phyloP scores from a whole-genome alignment of 2,888 invertebrate genomes.

The Pyrocoelia pectoralis region DNA sequence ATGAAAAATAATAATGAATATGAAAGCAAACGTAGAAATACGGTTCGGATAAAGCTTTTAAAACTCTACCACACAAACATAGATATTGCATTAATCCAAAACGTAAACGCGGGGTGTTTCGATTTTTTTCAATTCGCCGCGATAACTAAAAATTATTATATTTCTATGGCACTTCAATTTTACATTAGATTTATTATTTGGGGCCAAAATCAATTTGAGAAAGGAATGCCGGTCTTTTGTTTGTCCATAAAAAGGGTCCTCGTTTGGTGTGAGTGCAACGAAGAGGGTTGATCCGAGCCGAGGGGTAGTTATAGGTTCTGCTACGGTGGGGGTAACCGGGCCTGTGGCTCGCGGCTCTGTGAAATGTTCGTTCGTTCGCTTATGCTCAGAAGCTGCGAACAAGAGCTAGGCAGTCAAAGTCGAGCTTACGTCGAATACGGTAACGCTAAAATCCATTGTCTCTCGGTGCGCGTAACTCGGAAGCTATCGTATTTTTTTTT shows the following conservation, averaged over 20 bases:
- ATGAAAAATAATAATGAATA: slow-evolving; percentile 5
- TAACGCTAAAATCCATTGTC: slow-evolving; percentile 20
- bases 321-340: slow-evolving; percentile 42
- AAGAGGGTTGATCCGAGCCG: slow-evolving; percentile 39
- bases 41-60: slow-evolving; percentile 40
- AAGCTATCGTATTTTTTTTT: slow-evolving; percentile 26
- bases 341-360: slow-evolving; percentile 36
- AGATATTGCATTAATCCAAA: slow-evolving; percentile 45
- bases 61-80: slow-evolving; percentile 43
- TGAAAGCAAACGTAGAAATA: slow-evolving; percentile 31
- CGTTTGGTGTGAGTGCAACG: slow-evolving; percentile 33
- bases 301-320: slow-evolving; percentile 40
- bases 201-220: slow-evolving; percentile 37
- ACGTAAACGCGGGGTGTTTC: slow-evolving; percentile 23
- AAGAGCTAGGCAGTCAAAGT: slow-evolving; percentile 42
- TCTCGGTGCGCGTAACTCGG: slow-evolving; percentile 35
- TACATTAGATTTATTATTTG: slow-evolving; percentile 39
- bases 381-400: slow-evolving; percentile 31
- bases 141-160: slow-evolving; percentile 35
- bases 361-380: slow-evolving; percentile 30
- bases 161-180: slow-evolving; percentile 34
- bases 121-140: slow-evolving; percentile 22
- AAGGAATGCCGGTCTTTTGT: slow-evolving; percentile 41
- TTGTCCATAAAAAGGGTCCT: slow-evolving; percentile 34
- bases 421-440: slow-evolving; percentile 29